Conservation (phyloP, 2,888 invertebrate genomes). For the Tetragonula carbonaria region DNA sequence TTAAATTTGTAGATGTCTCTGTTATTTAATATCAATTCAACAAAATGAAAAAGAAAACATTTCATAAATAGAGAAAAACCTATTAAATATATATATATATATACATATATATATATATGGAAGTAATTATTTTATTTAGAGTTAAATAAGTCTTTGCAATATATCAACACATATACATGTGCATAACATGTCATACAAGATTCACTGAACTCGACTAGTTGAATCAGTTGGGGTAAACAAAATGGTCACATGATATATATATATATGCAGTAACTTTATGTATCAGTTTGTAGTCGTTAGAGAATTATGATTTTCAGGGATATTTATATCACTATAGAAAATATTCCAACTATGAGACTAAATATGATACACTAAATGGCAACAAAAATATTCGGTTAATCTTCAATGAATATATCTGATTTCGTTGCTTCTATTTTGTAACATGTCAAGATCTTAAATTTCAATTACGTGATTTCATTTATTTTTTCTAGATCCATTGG, state of each 20-base stretch:
- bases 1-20: slow-evolving; percentile 18
- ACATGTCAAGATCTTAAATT: neutral
- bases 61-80: neutral
- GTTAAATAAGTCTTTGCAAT: neutral
- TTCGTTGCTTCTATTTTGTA: neutral
- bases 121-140: neutral
- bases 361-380: neutral
- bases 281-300: neutral
- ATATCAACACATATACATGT: neutral
- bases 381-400: neutral
- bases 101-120: too few relatives aligned
- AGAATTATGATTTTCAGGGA: neutral
- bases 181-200: neutral
- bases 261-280: neutral
- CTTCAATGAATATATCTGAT: neutral
- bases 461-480: neutral
- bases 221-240: neutral
- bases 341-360: neutral
- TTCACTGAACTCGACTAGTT: neutral
- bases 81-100: neutral
- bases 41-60: neutral
- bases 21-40: neutral
- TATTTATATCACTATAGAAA: neutral
- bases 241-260: neutral
- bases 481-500: neutral